Conservation (phyloP, 2,113 vertebrate genomes). For the Strigops habroptila region DNA sequence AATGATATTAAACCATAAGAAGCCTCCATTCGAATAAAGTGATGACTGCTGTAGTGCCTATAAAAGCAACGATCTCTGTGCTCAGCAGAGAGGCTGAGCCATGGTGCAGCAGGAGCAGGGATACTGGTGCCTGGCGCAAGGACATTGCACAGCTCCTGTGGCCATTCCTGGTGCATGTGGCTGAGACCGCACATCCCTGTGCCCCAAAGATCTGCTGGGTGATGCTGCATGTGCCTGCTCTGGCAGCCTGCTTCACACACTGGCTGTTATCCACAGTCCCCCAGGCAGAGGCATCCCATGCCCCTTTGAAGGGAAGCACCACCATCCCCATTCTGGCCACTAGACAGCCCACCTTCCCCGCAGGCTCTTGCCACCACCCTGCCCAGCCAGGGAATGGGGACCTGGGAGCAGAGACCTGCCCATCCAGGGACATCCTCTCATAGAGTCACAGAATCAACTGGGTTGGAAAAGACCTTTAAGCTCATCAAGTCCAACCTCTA, state of each 20-base stretch:
- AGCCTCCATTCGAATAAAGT: neutral
- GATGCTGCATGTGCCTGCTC: accelerated
- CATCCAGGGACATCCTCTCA: neutral
- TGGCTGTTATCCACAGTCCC: neutral
- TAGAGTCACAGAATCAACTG: neutral
- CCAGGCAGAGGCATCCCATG: accelerated
- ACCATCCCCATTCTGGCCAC: neutral
- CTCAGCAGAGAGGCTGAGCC: neutral
- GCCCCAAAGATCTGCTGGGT: accelerated
- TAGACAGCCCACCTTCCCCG: neutral
- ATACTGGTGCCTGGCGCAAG: neutral
- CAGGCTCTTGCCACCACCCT: neutral
- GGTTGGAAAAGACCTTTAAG: neutral
- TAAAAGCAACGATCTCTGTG: neutral
- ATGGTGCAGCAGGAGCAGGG: neutral
- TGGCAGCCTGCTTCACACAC: neutral
- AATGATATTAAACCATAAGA: slow-evolving; percentile 47
- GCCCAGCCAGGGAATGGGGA: neutral
- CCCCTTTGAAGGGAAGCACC: neutral
- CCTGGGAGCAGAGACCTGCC: neutral
- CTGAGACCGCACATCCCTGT: neutral
- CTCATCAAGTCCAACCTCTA: neutral
- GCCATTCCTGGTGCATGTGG: accelerated
- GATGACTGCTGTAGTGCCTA: neutral
- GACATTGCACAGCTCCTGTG: accelerated